Conservation (phyloP, 2,888 invertebrate species). For the Minunthozetes semirufus region DNA sequence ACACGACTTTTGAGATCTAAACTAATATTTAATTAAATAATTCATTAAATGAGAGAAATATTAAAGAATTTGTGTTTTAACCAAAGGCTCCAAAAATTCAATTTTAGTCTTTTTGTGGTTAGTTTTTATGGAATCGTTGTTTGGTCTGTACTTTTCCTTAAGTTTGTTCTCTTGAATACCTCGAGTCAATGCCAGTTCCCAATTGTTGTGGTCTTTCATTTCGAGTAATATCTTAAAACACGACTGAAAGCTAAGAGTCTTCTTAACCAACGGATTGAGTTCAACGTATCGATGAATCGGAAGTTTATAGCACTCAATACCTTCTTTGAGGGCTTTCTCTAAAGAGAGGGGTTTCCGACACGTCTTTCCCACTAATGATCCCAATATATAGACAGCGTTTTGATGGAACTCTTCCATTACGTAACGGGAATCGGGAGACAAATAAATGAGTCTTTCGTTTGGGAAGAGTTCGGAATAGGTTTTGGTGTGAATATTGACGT, state of each 20-base stretch:
- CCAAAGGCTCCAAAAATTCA: no score
- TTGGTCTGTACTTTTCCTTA: neutral
- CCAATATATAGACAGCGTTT: constrained; percentile 31
- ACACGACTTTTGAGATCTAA: no score
- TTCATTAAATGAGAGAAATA: no score
- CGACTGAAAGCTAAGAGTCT: constrained; percentile 26
- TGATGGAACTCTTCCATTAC: constrained; percentile 29
- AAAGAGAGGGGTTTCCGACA: neutral
- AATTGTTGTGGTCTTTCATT: constrained; percentile 13
- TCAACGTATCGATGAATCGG: constrained; percentile 27
- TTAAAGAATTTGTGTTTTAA: no score
- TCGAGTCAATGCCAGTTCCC: constrained; percentile 27
- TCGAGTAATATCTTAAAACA: constrained; percentile 26
- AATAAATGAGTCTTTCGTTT: constrained; percentile 23
- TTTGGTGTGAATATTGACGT: constrained; percentile 5
- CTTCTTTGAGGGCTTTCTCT: constrained; percentile 11
- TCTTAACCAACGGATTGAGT: constrained; percentile 32
- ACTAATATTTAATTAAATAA: no score
- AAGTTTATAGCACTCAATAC: constrained; percentile 19
- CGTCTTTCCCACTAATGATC: constrained; percentile 32
- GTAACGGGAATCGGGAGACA: constrained; percentile 28
- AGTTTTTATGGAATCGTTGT: no score
- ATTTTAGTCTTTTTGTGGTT: no score
- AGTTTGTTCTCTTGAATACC: constrained; percentile 30
- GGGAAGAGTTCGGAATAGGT: constrained; percentile 26